Percentiles rank a stretch among this genome's conserved stretches.
Evolutionary conservation across 2,797 vertebrate species (phyloP).

Genomic region (Limnodromus scolopaceus): DNA sequence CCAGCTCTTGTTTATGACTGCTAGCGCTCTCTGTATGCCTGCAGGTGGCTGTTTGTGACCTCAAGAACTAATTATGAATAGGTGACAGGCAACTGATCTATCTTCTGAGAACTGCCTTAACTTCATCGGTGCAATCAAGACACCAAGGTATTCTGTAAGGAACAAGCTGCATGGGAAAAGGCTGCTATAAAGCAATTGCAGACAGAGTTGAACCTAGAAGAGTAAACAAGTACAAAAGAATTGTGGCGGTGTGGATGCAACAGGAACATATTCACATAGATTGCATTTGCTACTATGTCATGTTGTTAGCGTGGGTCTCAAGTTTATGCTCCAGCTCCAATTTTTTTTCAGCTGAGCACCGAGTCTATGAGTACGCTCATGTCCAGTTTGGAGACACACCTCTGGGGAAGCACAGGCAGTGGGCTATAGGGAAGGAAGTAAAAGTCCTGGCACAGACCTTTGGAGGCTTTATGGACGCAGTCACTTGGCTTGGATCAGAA

Average conservation of each 20-base stretch:
- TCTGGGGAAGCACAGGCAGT: background rate
- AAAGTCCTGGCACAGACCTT: background rate
- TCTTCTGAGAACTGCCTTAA: background rate
- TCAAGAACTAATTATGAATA: background rate
- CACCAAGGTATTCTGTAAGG: background rate
- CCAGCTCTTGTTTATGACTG: background rate
- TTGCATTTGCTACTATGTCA: background rate
- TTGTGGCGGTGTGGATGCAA: background rate
- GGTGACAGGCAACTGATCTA: background rate
- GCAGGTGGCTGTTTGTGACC: background rate
- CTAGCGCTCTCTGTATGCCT: fast-evolving
- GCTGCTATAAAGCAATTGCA: background rate
- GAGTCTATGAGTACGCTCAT: background rate
- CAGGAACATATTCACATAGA: background rate
- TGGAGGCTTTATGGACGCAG: background rate
- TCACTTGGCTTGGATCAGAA: background rate
- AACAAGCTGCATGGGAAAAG: background rate
- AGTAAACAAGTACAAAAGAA: background rate
- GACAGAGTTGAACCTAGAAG: background rate
- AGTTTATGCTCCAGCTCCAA: background rate
- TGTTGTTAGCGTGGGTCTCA: background rate
- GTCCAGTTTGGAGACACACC: background rate
- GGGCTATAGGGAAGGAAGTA: background rate
- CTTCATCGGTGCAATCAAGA: background rate
- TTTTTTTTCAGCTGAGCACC: background rate